Conservation (phyloP, 2,797 vertebrate genomes). For the Lagorchestes hirsutus region DNA sequence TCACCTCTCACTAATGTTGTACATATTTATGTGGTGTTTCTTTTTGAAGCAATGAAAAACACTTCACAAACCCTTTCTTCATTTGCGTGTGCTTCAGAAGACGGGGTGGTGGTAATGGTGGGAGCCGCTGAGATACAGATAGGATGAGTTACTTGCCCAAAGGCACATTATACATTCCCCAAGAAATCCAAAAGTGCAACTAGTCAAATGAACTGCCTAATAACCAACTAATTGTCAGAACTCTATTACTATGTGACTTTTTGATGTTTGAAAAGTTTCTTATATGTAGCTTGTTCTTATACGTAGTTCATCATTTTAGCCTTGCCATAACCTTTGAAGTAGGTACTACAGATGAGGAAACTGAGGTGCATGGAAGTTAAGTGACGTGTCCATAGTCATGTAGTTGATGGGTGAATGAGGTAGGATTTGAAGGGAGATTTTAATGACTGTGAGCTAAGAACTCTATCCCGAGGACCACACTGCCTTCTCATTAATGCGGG, state of each 20-base stretch:
- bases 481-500: not conserved
- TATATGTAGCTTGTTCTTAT: not conserved
- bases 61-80: not conserved
- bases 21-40: not conserved
- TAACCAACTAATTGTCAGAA: not conserved
- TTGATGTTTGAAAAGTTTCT: not conserved
- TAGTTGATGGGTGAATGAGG: not conserved
- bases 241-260: not conserved
- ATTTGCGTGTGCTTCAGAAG: not conserved
- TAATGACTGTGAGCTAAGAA: not conserved
- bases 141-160: slow-evolving; percentile 16
- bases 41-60: not conserved
- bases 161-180: not conserved
- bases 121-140: slow-evolving; percentile 39
- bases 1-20: not conserved
- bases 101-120: not conserved
- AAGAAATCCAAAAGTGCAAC: not conserved
- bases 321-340: not conserved
- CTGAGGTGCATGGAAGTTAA: not conserved
- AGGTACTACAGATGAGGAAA: not conserved
- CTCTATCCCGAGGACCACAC: not conserved
- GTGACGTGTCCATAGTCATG: not conserved
- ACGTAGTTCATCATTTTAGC: not conserved
- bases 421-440: not conserved
- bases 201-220: not conserved